Evolutionary conservation across 2,113 vertebrate species (phyloP).

Genomic region (Platycercus adscitus): DNA sequence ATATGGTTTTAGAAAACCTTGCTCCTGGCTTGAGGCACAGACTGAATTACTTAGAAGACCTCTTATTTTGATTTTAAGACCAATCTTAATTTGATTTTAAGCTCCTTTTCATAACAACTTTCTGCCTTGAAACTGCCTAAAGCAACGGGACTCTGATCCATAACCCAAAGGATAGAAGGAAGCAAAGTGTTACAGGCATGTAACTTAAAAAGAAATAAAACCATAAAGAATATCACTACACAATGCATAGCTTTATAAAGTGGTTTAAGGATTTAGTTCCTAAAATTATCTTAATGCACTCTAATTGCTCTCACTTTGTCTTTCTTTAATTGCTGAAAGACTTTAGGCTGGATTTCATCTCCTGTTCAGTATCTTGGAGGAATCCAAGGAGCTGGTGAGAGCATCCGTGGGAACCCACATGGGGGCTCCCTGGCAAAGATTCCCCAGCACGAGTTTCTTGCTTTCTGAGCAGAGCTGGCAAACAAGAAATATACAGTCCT

Average conservation of each 20-base stretch:
- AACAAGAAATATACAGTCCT: background rate
- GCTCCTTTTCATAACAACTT: background rate
- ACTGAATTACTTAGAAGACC: background rate
- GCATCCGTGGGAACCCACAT: background rate
- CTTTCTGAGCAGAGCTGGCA: background rate
- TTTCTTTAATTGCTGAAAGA: background rate
- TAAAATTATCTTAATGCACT: background rate
- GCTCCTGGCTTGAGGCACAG: background rate
- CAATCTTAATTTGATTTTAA: background rate
- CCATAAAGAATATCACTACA: background rate
- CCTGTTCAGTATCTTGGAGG: background rate
- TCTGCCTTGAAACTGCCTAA: background rate
- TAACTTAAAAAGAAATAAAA: background rate
- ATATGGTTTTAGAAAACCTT: background rate
- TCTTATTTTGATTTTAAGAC: constrained; percentile 3
- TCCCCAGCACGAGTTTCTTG: background rate
- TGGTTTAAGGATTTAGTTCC: background rate
- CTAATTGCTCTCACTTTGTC: background rate
- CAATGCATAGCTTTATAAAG: background rate
- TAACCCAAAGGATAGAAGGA: background rate
- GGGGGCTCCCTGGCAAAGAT: background rate
- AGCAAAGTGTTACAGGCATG: background rate
- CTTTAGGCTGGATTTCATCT: background rate
- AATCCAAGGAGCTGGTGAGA: background rate
- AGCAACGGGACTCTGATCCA: background rate